Percentiles rank a stretch among this genome's conserved stretches.
phyloP scores from a whole-genome alignment of 2,797 vertebrate species.

The Pogoniulus pusillus region DNA sequence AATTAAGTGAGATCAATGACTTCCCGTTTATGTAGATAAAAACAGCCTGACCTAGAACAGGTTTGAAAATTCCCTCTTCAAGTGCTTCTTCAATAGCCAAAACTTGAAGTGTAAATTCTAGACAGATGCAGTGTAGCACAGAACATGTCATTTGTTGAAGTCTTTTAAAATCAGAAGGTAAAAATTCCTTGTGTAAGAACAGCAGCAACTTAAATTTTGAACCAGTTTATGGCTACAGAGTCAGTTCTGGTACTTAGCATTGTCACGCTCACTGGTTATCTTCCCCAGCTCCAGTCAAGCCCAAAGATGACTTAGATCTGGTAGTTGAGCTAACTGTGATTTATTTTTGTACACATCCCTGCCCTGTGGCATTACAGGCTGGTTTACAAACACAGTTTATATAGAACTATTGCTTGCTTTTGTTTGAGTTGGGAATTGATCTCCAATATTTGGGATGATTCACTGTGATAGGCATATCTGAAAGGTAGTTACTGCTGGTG shows the following conservation, averaged over 20 bases:
- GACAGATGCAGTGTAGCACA: neutral
- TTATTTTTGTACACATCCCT: neutral
- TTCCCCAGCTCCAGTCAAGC: neutral
- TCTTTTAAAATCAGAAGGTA: neutral
- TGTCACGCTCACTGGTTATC: neutral
- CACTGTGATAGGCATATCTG: neutral
- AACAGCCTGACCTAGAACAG: neutral
- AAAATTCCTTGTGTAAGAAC: neutral
- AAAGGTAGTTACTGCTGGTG: neutral
- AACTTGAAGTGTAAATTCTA: neutral
- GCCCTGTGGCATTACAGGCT: neutral
- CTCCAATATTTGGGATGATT: neutral
- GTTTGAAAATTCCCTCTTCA: neutral
- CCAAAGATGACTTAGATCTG: neutral
- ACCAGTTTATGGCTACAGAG: neutral
- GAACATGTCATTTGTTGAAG: neutral
- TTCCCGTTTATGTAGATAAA: neutral
- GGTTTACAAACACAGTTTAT: neutral
- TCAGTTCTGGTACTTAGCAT: neutral
- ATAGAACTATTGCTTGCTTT: neutral
- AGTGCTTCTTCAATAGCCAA: neutral
- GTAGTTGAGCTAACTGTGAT: neutral
- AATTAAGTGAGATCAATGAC: neutral
- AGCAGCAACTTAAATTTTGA: neutral
- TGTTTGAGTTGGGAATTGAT: neutral